phyloP scores from a whole-genome alignment of 1,140 invertebrate species.

The Penaeus vannamei region DNA sequence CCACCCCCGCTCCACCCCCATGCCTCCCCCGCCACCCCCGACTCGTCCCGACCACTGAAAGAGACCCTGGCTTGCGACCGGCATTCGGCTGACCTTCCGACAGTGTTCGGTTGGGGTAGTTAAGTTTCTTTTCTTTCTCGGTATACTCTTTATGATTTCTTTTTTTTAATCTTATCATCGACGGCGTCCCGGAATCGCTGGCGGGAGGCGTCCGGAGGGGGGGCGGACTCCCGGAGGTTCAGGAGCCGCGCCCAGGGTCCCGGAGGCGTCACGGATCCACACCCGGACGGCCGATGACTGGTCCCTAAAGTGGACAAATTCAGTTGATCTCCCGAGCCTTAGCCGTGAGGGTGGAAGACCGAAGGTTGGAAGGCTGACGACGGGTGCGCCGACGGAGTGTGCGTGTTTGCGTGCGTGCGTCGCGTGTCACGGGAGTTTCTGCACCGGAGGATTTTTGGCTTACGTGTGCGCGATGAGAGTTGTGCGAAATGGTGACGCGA shows the following conservation, averaged over 20 bases:
- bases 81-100: background rate
- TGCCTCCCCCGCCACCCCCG: conserved; percentile 30
- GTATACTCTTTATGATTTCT: no score
- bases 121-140: no score
- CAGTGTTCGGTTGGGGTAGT: no score
- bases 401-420: background rate
- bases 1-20: conserved; percentile 8
- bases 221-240: no score
- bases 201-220: no score
- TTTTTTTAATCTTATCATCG: no score
- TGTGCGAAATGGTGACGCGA: no score
- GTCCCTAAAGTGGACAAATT: conserved; percentile 52
- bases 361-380: background rate
- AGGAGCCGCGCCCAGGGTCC: no score
- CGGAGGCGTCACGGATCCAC: background rate
- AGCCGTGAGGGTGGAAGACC: conserved; percentile 31
- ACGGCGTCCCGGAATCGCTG: no score
- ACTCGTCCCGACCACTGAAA: conserved; percentile 8
- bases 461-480: no score
- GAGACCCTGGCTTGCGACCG: conserved; percentile 5
- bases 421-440: no score
- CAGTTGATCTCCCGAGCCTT: conserved; percentile 48
- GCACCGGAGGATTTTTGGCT: no score
- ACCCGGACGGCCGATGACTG: conserved; percentile 49
- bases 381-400: background rate